Base-by-base conservation (phyloP, 2,888 invertebrate species). In the Stratiomys singularior region DNA sequence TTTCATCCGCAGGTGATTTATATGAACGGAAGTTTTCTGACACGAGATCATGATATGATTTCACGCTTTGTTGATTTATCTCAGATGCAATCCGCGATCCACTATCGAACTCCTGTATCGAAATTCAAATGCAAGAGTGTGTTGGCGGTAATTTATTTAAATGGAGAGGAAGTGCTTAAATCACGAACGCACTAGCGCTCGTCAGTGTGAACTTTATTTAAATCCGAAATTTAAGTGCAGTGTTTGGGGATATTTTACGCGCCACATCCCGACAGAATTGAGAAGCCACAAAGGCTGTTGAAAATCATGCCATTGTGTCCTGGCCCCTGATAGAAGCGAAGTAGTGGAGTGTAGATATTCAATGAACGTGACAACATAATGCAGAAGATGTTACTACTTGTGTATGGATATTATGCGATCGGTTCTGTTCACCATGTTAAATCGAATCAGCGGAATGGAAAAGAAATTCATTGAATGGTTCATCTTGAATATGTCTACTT, bases 101-200 rank as follows among this genome's bases (percentile, higher is more conserved):
- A 74, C 67, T 21, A 71, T 58, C 78, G 56, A 21, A 15, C 56
- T 58, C 30, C 13, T n/a, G 7, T 44, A 60, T 74, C 69, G 25
- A 25, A 69, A 47, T 47, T 47, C 15, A 69, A 47, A 46, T 47
- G 69, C 47, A 47, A 46, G 18, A 9, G 15, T 9, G 58, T 66
- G 58, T 47, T 58, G 67, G 76, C 76, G 77, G 79, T 79, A 72
- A 79, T 79, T 79, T 79, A 79, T 79, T 79, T 79, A 79, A 79
- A 79, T 77, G 72, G 58, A 74, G 72, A 77, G 79, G 79, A 79
- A 79, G 79, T 79, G 79, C 60, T 79, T 79, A 79, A 79, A 79
- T 79, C 79, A 79, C 77, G 69, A 66, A 78, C 78, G 71, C 76
- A 60, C 69, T 74, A 47, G 27, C 58, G 66, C 66, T 28, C 72